Base-by-base conservation (phyloP, 2,113 vertebrate species). In the Notarius quadriscutis region DNA sequence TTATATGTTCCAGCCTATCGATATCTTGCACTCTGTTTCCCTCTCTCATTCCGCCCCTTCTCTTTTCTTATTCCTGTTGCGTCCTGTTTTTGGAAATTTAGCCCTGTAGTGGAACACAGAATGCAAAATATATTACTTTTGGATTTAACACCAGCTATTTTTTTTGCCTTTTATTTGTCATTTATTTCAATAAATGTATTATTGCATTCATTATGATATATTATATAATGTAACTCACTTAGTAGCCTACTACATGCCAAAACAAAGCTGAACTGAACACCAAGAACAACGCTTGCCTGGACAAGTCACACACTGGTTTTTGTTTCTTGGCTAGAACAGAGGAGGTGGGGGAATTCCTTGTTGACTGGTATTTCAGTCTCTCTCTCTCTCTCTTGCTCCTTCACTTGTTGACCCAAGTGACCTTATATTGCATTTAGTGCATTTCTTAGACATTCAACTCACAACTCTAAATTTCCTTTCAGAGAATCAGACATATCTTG, bases 291-390 rank as follows among this genome's bases (percentile, higher is more conserved):
- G 87, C 94, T 93, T 95, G 94, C 93, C 94, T 94, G 92, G 95
- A 93, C 94, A 95, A 95, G 94, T 92, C 87, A 82, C 67, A 86
- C 88, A 92, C 92, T 91, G 93, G 90, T 89, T 92, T 93, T 90
- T 62, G 75, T 88, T 93, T 93, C 91, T 94, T 94, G 93, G 93
- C 92, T 87, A 48, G 90, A 92, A 90, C 92, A 90, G 92, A 88
- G 90, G 91, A 95, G 95, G 95, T 91, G 93, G 95, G 95, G 95
- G 94, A 95, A 95, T 95, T 95, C 95, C 95, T 95, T 91, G 90
- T 93, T 91, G 80, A 84, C 93, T 94, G 81, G 87, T 92, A 94
- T 93, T 89, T 92, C 91, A 94, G 91, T 93, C 94, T 93, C 91
- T 91, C 92, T 94, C 92, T 91, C 91, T 91, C 89, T 89, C 89